These are phyloP conservation scores for Cataglyphis livida DNA, from an alignment of 2,888 invertebrate species.

Conservation along the genomic window DNA sequence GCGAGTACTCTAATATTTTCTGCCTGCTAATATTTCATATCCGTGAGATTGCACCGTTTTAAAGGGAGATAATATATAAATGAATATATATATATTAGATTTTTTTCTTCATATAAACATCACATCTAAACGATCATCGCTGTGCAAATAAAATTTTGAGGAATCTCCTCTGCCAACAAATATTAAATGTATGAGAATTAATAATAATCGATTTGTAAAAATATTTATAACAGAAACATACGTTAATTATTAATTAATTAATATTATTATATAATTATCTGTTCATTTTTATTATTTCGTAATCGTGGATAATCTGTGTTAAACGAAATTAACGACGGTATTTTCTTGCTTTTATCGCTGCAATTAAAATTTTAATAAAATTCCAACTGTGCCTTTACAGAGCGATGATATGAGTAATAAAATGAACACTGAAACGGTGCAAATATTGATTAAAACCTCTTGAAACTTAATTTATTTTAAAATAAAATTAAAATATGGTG, in stretches of 20 bases:
- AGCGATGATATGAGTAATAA: conserved; percentile 1
- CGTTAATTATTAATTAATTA: not conserved
- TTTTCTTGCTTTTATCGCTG: not conserved
- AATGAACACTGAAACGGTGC: not conserved
- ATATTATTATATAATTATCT: not conserved
- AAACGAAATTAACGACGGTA: not conserved
- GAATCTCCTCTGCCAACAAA: not conserved
- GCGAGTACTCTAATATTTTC: not conserved
- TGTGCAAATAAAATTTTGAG: not conserved
- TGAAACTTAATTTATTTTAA: conserved; percentile 17
- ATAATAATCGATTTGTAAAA: not conserved
- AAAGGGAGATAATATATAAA: not conserved
- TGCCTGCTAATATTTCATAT: conserved; percentile 37
- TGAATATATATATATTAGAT: conserved; percentile 5
- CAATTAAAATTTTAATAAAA: conserved; percentile 32
- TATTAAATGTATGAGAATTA: not conserved
- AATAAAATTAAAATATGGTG: conserved; percentile 32
- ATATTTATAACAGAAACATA: not conserved
- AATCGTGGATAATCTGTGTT: not conserved
- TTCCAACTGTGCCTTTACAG: not conserved
- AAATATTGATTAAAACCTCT: conserved; percentile 34
- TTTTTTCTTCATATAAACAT: not conserved
- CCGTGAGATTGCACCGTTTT: not conserved
- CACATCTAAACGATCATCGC: not conserved
- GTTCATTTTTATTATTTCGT: not conserved